A percentile compares a stretch with the other conserved stretches of the same genome.
Evolutionary conservation across 2,797 vertebrate species (phyloP).

Genomic region (Pipistrellus pygmaeus): DNA sequence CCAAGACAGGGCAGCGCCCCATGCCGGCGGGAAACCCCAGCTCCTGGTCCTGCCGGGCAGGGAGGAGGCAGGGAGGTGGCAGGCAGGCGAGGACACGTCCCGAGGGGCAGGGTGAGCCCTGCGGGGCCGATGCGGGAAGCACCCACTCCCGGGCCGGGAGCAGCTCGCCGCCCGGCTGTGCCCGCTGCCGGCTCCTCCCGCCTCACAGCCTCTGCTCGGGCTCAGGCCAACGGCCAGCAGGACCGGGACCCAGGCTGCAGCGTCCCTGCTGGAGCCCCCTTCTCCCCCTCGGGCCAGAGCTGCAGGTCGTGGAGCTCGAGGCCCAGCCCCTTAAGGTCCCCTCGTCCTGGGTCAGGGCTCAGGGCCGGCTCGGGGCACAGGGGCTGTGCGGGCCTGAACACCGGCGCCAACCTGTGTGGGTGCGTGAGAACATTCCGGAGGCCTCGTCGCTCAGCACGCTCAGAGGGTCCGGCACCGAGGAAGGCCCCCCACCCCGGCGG

Average conservation of each 20-base stretch:
- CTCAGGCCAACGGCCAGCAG: not conserved
- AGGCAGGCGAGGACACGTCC: not conserved
- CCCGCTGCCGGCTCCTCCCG: accelerated
- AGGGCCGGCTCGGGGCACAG: not conserved
- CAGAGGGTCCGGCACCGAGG: not conserved
- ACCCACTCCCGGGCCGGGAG: not conserved
- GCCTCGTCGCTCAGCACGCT: not conserved
- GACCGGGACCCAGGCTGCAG: no score
- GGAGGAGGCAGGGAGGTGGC: not conserved
- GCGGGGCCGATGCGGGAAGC: not conserved
- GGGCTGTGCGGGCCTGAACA: not conserved
- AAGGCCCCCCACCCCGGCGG: not conserved
- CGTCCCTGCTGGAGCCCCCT: not conserved
- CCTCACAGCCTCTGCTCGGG: not conserved
- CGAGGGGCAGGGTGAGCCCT: no score
- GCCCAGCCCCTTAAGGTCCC: not conserved
- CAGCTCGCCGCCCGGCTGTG: not conserved
- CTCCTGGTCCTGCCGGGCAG: not conserved
- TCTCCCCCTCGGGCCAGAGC: not conserved
- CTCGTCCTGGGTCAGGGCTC: not conserved
- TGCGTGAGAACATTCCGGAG: not conserved
- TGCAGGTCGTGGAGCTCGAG: not conserved
- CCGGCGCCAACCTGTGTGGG: not conserved
- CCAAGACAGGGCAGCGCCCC: not conserved
- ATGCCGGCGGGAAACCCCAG: accelerated